Evolutionary conservation across 2,797 vertebrate genomes (phyloP), one percentile per base, ranked within the genome.

Genomic region (Characodon lateralis): DNA sequence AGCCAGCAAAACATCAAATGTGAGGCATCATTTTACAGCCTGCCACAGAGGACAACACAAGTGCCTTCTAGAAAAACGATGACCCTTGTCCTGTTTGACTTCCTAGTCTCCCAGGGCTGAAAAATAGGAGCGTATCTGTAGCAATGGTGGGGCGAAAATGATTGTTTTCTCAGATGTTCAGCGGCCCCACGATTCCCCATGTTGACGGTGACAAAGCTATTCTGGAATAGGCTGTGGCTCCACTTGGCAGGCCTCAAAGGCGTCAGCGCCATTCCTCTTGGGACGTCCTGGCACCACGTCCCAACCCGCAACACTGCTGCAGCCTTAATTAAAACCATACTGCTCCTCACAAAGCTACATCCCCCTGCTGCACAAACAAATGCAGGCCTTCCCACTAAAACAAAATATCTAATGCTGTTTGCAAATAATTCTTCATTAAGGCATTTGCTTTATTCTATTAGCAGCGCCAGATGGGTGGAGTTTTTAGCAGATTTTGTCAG

Each of bases 121-220:
- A 48, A 81, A 79, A 78, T 66, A 71, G 73, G 81, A 84, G 79
- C 65, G 84, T 89, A 88, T 84, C 72, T n/a, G 61, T 87, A 78
- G 77, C 22, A 73, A 89, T 72, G 48, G 48, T 50, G 72, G 81
- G 83, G 82, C 50, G 72, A 88, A 89, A 83, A 80, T 87, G 90
- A 94, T 93, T 94, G 91, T 95, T 94, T 95, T 94, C 91, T 95
- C 96, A 96, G 95, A 96, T 96, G 95, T 94, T 92, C 89, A 92
- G 91, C 80, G 92, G 93, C 84, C 86, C 87, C 83, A 85, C 86
- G 78, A 51, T 89, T 94, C 89, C 93, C 94, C 82, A 91, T 83
- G 85, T 91, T 90, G 91, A 94, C 88, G 90, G 92, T 92, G 94
- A 95, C 87, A 86, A 72, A 94, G 93, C 93, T 94, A 93, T 93